These are phyloP conservation scores for Polypedilum pembai DNA, from an alignment of 1,140 invertebrate species.

Conservation along the genomic window DNA sequence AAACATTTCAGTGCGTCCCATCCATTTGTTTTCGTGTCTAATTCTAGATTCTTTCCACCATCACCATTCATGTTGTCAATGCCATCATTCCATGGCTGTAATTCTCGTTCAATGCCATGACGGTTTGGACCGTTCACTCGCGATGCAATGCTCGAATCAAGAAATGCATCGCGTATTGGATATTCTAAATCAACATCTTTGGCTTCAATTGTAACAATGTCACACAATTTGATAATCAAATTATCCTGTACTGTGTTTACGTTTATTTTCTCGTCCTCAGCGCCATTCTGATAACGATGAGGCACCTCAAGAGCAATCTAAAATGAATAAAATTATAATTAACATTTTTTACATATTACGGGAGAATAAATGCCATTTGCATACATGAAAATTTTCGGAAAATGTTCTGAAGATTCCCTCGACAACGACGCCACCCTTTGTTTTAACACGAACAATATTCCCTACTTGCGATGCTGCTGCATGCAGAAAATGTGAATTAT, in stretches of 20 bases:
- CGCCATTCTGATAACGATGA: conserved; percentile 61
- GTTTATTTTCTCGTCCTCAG: conserved; percentile 46
- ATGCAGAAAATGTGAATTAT: conserved; percentile 80
- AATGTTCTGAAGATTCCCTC: conserved; percentile 83
- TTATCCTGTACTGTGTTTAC: conserved; percentile 67
- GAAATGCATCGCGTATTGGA: conserved; percentile 74
- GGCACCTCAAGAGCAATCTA: conserved; percentile 74
- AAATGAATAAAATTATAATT: conserved; percentile 31
- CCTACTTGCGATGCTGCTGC: conserved; percentile 73
- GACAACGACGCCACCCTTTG: conserved; percentile 69
- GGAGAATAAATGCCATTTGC: conserved; percentile 29
- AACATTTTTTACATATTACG: neutral
- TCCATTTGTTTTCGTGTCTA: conserved; percentile 71
- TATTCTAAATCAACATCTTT: conserved; percentile 80
- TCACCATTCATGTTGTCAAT: conserved; percentile 52
- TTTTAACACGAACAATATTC: conserved; percentile 71
- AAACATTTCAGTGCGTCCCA: conserved; percentile 96
- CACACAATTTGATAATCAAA: conserved; percentile 74
- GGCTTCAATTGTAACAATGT: conserved; percentile 71
- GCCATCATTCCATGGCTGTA: conserved; percentile 81
- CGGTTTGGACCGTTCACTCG: conserved; percentile 54
- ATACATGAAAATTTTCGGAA: conserved; percentile 67
- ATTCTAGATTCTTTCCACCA: conserved; percentile 50
- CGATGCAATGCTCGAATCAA: conserved; percentile 64
- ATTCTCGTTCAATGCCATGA: conserved; percentile 60